Base-by-base conservation (phyloP, 2,113 vertebrate genomes). In the Nettapus auritus region DNA sequence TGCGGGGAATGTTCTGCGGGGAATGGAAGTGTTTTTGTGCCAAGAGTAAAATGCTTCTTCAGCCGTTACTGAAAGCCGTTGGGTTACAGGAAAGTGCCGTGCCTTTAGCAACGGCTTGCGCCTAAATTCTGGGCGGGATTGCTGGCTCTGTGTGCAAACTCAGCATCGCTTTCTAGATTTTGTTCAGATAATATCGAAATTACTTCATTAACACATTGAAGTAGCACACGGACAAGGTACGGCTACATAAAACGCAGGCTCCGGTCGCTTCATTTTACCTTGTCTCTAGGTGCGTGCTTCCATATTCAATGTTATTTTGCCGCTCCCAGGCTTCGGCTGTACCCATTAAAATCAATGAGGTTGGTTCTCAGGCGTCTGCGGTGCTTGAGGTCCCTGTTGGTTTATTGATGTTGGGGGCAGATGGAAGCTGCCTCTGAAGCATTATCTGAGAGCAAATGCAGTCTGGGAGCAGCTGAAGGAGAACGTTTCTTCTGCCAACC, bases 171-270 rank as follows among this genome's bases (percentile, higher is more conserved):
- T 55, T 33, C 17, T 34, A 38, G 8, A 7, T 46, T 66, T 38
- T n/a, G 2, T n/a, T 53, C 31, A 29, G 40, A 6, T 33, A 36
- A 34, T 6, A 57, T 26, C 33, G 34, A 28, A 28, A 52, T 8
- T 7, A 6, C 26, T 31, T 56, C 25, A 1, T 40, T 67, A 19
- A 9, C 15, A 6, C 15, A 22, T 13, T 46, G 8, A 42, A 19
- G 31, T n/a, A 10, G 29, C 17, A 3, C 4, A 3, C 5, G 22
- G 40, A 6, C 44, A n/a, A 28, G 26, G 7, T 33, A 5, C 0
- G 1, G 12, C 25, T 52, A 0, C 4, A 0, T 29, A 25, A 86
- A 44, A 14, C 11, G 3, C 2, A 21, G 28, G 5, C 19, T 17
- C 1, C 8, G 50, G 1, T 13, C 5, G n/a, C 1, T 31, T 48